Base-by-base conservation (phyloP, 2,888 invertebrate genomes). In the Eumerus sabulonum region DNA sequence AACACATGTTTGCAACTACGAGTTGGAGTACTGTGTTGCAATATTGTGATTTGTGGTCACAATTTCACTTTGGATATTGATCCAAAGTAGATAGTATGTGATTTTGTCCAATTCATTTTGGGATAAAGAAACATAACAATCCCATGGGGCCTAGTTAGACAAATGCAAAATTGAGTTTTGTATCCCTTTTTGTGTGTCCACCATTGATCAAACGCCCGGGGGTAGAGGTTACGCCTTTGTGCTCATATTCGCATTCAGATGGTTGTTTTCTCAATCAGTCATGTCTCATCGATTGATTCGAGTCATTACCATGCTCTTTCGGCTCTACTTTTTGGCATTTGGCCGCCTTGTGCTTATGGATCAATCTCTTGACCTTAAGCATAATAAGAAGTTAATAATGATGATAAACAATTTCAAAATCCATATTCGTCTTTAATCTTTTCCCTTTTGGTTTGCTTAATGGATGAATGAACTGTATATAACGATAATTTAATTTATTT, bases 401-500 rank as follows among this genome's bases (percentile, higher is more conserved):
- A 51, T 51, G 54, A 35, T 50, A 47, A 62, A 17, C 17, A 40
- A 48, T 53, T 53, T 53, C 57, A 57, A 45, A 59, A 42, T 59
- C 44, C 42, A 57, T 27, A 18, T 11, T 3, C 40, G 45, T 67
- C 19, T 40, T 50, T 42, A 47, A 50, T 57, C 19, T 38, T 45
- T 53, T 38, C 42, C 40, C 2, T 47, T n/a, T 12, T 17, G 7
- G n/a, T 11, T 63, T 11, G n/a, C 40, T n/a, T 40, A 9, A 40
- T 40, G 40, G 12, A n/a, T 11, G 40, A 40, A 40, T 40, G 40
- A n/a, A 3, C 40, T 5, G 11, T 11, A 11, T 11, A 40, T 40
- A 40, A 40, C 9, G 40, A 59, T 47, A 56, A 67, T 73, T 73
- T 56, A 73, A 73, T 67, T 60, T 67, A 67, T 60, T 73, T 62